A percentile compares a stretch with the other conserved stretches of the same genome.
Conservation (phyloP, 2,113 vertebrate species). For the Cyanoderma ruficeps region DNA sequence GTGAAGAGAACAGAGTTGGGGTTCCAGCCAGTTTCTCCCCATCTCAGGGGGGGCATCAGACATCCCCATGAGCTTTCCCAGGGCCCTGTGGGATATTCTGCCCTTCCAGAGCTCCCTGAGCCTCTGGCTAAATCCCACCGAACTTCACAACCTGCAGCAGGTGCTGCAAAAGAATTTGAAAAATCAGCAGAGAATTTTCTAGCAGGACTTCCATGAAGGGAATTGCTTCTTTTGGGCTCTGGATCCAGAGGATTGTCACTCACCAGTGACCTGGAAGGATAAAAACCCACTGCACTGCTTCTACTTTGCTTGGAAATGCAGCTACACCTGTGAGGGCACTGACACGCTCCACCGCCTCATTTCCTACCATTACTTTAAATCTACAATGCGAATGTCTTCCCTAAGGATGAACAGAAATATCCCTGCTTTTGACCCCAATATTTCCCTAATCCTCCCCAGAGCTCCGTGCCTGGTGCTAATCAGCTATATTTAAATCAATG, state of each 20-base stretch:
- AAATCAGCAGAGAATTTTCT: background rate
- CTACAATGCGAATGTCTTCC: background rate
- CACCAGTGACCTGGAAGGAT: background rate
- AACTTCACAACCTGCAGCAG: background rate
- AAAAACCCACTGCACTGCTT: background rate
- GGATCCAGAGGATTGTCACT: background rate
- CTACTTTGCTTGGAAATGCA: background rate
- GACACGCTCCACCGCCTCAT: background rate
- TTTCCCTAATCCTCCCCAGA: background rate
- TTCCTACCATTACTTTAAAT: background rate
- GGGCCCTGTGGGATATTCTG: rapidly evolving
- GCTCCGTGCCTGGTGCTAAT: background rate
- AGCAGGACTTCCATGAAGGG: background rate
- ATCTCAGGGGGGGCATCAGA: rapidly evolving
- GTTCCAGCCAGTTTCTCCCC: background rate
- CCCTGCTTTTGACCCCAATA: background rate
- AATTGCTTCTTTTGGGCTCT: background rate
- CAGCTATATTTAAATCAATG: background rate
- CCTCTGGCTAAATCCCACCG: rapidly evolving
- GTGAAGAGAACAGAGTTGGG: slow-evolving; percentile 17
- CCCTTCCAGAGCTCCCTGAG: background rate
- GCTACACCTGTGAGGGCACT: background rate
- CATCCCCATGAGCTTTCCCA: background rate
- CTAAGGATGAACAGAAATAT: background rate
- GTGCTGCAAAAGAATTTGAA: background rate